Conservation (phyloP, 2,888 invertebrate genomes). For the Aphidius colemani region DNA sequence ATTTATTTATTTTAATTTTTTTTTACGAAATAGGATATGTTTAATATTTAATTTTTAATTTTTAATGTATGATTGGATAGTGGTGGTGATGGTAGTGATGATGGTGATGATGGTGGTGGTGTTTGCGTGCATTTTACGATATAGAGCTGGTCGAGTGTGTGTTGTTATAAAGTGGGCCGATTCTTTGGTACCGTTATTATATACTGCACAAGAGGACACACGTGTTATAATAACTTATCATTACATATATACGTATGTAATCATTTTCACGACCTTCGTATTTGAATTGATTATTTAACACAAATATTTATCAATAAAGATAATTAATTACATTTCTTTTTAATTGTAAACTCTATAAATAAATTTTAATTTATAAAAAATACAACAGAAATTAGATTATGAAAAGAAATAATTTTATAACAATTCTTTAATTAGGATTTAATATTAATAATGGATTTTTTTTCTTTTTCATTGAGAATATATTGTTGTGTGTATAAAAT, state of each 20-base stretch:
- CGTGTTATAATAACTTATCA: slow-evolving; percentile 50
- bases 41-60: neutral
- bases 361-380: no score
- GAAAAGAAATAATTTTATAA: no score
- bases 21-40: neutral
- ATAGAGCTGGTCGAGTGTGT: slow-evolving; percentile 27
- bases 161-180: slow-evolving; percentile 45
- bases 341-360: no score
- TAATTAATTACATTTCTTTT: no score
- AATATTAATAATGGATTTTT: no score
- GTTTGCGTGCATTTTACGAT: slow-evolving; percentile 16
- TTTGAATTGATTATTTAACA: neutral
- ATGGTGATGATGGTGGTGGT: neutral
- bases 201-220: slow-evolving; percentile 43
- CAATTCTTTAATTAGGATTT: no score
- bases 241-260: slow-evolving; percentile 12
- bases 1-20: neutral
- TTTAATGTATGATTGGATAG: slow-evolving; percentile 1
- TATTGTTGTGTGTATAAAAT: no score
- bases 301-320: no score
- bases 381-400: no score
- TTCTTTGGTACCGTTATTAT: slow-evolving; percentile 48
- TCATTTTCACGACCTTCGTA: slow-evolving; percentile 1
- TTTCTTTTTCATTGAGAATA: no score
- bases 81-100: neutral